Conservation (phyloP, 2,888 invertebrate species). For the Eurytoma adleriae region DNA sequence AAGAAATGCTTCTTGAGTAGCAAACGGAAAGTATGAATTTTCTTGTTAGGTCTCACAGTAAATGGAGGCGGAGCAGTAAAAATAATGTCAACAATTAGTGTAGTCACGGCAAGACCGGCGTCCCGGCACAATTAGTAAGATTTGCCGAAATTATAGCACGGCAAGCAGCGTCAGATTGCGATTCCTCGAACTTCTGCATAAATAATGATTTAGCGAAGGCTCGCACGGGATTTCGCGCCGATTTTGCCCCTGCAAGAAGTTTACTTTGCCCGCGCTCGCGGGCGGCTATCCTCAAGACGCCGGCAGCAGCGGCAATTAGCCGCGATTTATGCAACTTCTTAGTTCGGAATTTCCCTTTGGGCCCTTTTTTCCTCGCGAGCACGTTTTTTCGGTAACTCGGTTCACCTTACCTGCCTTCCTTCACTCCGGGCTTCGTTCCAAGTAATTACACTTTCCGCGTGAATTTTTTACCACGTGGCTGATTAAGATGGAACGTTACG, state of each 20-base stretch:
- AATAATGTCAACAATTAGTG: too few species aligned
- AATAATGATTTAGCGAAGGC: constrained; percentile 7
- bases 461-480: constrained; percentile 23
- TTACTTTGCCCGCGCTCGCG: background rate
- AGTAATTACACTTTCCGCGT: constrained; percentile 41
- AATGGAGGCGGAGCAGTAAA: too few species aligned
- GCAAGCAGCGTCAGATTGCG: too few species aligned
- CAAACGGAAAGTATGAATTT: too few species aligned
- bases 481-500: constrained; percentile 20
- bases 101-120: too few species aligned
- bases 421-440: background rate
- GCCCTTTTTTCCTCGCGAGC: background rate
- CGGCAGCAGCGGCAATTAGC: constrained; percentile 44
- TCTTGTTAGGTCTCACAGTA: too few species aligned
- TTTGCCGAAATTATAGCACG: too few species aligned
- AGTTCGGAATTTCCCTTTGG: constrained; percentile 44
- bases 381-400: background rate
- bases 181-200: constrained; percentile 2
- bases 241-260: constrained; percentile 16
- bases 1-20: too few species aligned
- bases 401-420: background rate
- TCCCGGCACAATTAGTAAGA: too few species aligned
- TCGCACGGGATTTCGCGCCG: background rate
- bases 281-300: constrained; percentile 35
- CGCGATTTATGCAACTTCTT: constrained; percentile 52